Base-by-base conservation (phyloP, 1,140 invertebrate genomes). In the Leptopilina clavipes region DNA sequence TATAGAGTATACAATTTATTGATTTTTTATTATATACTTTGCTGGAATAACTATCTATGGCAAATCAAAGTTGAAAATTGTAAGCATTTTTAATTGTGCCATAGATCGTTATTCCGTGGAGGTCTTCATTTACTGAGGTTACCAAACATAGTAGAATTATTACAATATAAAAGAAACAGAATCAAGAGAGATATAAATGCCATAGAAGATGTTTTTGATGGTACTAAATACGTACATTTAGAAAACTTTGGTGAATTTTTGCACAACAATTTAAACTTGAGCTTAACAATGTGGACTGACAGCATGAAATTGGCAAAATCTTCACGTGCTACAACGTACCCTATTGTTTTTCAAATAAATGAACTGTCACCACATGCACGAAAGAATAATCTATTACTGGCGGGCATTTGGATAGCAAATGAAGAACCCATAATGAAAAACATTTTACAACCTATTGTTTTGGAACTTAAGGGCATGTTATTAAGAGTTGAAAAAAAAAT, bases 351-450 rank as follows among this genome's bases (percentile, higher is more conserved):
- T 2, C 76, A 74, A 22, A 12, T 80, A 11, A 77, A 74, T n/a
- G 79, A 76, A 71, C 65, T 80, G 0, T 73, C 73, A n/a, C 76
- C 79, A 37, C 71, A 76, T n/a, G n/a, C n/a, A n/a, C n/a, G n/a
- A n/a, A n/a, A n/a, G n/a, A n/a, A n/a, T n/a, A n/a, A n/a, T n/a
- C 70, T 31, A 31, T 6, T 31, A n/a, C 44, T 1, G 40, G 79
- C 9, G 70, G 70, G 37, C 1, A 31, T 31, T 3, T 31, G 25
- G 25, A 31, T 31, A 31, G 25, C 25, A 31, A 31, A 31, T 31
- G 25, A 31, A 31, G 25, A 31, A 31, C 25, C 25, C 1, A 31
- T 31, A 31, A 31, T 31, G 25, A 31, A 31, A 80, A 75, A 17
- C 17, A 80, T 52, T 56, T 78, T 78, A 18, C 19, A 18, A 7